Evolutionary conservation across 2,888 invertebrate species (phyloP).

Genomic region (Aleiodes alternator): DNA sequence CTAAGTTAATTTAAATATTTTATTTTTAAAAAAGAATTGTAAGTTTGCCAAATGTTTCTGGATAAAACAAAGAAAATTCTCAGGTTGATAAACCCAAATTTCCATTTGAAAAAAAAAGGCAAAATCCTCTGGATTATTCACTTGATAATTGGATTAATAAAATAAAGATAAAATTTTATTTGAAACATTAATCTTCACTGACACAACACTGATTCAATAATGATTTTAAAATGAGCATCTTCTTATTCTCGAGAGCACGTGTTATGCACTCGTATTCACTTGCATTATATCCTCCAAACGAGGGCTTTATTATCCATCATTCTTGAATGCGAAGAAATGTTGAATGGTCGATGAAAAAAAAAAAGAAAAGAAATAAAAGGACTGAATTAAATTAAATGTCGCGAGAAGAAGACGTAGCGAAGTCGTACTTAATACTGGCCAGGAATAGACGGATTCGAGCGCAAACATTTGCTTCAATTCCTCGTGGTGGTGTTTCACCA

Average conservation of each 20-base stretch:
- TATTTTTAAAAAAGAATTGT: background rate
- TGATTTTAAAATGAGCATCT: conserved; percentile 9
- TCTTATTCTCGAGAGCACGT: background rate
- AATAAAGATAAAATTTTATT: background rate
- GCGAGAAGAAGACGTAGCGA: conserved; percentile 64
- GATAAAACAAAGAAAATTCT: too few species aligned
- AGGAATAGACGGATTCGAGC: conserved; percentile 70
- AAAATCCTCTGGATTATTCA: too few species aligned
- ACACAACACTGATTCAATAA: conserved; percentile 19
- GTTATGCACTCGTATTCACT: conserved; percentile 3
- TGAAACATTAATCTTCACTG: background rate
- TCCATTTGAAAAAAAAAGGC: too few species aligned
- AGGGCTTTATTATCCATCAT: conserved; percentile 1
- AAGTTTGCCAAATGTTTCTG: too few species aligned
- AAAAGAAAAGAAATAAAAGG: conserved; percentile 51
- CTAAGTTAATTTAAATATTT: background rate
- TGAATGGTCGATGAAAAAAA: conserved; percentile 36
- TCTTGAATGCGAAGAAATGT: background rate
- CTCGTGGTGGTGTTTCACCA: conserved; percentile 58
- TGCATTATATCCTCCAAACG: background rate
- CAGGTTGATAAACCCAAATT: too few species aligned
- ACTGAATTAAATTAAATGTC: conserved; percentile 47
- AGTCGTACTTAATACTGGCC: conserved; percentile 69
- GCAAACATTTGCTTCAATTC: conserved; percentile 60
- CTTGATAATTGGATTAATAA: too few species aligned